phyloP scores from a whole-genome alignment of 2,113 vertebrate species.

The Copsychus sechellarum region DNA sequence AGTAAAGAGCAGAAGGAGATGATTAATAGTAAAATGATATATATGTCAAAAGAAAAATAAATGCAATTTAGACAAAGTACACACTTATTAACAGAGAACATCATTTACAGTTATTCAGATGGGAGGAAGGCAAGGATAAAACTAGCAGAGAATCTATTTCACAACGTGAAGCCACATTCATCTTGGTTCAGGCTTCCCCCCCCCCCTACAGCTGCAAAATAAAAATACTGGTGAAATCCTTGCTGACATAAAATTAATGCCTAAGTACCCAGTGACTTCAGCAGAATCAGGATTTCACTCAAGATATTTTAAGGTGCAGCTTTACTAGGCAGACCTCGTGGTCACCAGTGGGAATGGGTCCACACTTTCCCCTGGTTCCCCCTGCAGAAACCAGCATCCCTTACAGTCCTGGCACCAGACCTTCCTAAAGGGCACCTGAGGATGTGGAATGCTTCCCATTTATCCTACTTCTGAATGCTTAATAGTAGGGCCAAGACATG shows the following conservation, averaged over 20 bases:
- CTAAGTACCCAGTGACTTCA: background rate
- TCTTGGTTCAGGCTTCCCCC: background rate
- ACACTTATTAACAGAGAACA: conserved; percentile 58
- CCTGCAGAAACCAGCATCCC: background rate
- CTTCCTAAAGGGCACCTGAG: background rate
- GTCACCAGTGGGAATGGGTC: background rate
- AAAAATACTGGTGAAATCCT: conserved; percentile 28
- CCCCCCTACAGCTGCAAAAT: background rate
- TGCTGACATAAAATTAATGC: background rate
- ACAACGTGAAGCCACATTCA: conserved; percentile 16
- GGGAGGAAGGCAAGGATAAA: conserved; percentile 43
- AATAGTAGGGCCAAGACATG: background rate
- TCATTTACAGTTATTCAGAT: conserved; percentile 57
- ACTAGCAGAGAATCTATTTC: conserved; percentile 29
- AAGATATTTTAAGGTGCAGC: background rate
- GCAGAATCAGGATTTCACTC: background rate
- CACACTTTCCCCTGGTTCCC: background rate
- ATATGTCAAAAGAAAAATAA: conserved; percentile 51
- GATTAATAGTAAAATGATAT: conserved; percentile 50
- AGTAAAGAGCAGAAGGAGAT: conserved; percentile 9
- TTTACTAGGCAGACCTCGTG: background rate
- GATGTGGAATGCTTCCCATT: background rate
- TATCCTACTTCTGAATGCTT: background rate
- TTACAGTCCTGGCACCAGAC: background rate
- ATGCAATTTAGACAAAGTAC: conserved; percentile 58